phyloP scores from a whole-genome alignment of 1,140 invertebrate species.

The Dendroctonus ponderosae region DNA sequence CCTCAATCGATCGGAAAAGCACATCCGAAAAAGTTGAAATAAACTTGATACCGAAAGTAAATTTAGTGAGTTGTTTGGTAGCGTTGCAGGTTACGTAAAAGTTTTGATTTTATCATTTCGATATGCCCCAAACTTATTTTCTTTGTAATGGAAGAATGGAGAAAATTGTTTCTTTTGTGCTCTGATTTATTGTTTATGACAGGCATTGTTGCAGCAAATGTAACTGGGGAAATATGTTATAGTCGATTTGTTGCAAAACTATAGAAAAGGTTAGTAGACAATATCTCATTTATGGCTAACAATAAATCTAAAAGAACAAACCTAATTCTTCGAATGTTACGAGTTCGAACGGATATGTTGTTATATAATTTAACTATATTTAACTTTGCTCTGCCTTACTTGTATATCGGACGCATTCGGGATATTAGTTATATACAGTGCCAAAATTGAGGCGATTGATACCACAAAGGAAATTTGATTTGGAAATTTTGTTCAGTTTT shows the following conservation, averaged over 20 bases:
- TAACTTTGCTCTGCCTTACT: too few relatives aligned
- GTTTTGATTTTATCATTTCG: conserved; percentile 11
- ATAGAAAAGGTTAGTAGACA: too few relatives aligned
- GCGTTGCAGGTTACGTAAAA: background rate
- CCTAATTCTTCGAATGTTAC: too few relatives aligned
- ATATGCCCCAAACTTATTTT: background rate
- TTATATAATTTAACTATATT: too few relatives aligned
- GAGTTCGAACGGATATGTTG: too few relatives aligned
- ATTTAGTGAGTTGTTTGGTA: conserved; percentile 3
- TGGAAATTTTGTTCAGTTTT: background rate
- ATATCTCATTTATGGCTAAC: too few relatives aligned
- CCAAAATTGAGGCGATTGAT: too few relatives aligned
- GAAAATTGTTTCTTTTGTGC: conserved; percentile 1
- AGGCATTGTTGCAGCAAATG: background rate
- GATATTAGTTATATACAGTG: too few relatives aligned
- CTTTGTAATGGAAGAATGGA: background rate
- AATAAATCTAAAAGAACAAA: too few relatives aligned
- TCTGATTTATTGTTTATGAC: background rate
- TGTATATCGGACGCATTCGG: too few relatives aligned
- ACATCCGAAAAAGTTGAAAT: conserved; percentile 1
- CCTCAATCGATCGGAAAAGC: background rate
- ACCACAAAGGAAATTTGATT: background rate
- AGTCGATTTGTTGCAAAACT: too few relatives aligned
- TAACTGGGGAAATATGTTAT: background rate
- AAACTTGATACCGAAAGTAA: background rate